A percentile compares a stretch with the other conserved stretches of the same genome.
These are phyloP conservation scores for Channa argus DNA, from an alignment of 2,113 vertebrate genomes.

Conservation along the genomic window DNA sequence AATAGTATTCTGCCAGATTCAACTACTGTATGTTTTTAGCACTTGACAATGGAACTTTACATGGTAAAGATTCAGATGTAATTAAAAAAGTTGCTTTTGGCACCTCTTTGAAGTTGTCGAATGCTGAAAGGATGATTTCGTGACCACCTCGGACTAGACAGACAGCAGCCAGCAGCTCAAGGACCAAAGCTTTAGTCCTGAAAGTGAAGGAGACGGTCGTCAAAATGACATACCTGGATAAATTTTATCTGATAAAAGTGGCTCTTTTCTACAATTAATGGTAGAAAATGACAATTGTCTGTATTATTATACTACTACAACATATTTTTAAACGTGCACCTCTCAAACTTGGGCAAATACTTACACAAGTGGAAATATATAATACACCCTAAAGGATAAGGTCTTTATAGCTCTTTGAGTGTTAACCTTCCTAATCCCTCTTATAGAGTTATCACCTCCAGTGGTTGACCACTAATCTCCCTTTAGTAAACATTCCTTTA, in stretches of 20 bases:
- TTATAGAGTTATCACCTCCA: constrained; percentile 68
- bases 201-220: constrained; percentile 48
- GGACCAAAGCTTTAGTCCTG: constrained; percentile 96
- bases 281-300: accelerated
- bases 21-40: too few relatives aligned
- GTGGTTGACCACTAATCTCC: constrained; percentile 73
- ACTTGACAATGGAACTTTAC: not conserved
- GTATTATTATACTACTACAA: not conserved
- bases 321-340: not conserved
- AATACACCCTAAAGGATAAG: constrained; percentile 14
- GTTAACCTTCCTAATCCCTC: constrained; percentile 36
- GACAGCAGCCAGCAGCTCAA: constrained; percentile 96
- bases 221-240: constrained; percentile 8
- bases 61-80: constrained; percentile 2
- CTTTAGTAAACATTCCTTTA: constrained; percentile 70
- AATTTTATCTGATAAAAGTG: not conserved
- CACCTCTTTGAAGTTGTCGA: constrained; percentile 99
- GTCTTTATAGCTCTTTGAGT: constrained; percentile 37
- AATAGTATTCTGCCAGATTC: too few relatives aligned
- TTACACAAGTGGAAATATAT: constrained; percentile 15
- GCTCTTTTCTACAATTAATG: not conserved
- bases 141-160: constrained; percentile 97
- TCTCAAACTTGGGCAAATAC: not conserved
- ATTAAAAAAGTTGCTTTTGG: constrained; percentile 15
- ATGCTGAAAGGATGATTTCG: constrained; percentile 97